Base-by-base conservation (phyloP, 2,113 vertebrate genomes). In the Uropsilus gracilis region DNA sequence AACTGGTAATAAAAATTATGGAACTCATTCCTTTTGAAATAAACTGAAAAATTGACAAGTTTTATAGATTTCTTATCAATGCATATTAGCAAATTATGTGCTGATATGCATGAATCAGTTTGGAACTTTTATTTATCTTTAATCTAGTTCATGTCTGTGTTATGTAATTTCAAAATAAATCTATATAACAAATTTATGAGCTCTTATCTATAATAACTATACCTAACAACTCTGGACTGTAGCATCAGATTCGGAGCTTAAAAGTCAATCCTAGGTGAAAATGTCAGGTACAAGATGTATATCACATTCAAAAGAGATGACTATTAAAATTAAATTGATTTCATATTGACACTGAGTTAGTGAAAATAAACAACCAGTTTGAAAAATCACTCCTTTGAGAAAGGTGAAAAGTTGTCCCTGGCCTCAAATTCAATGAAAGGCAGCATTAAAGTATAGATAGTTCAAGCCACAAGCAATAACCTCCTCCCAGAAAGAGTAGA, bases 1-100 rank as follows among this genome's bases (percentile, higher is more conserved):
- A n/a, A n/a, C n/a, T 80, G 32, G 50, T 13, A 89, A 69, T 68
- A 82, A 91, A 69, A 96, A 91, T 75, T 37, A 1, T 39, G 89
- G 11, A 77, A 59, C 50, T 61, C 24, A 86, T 7, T 78, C 6
- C 17, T 84, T 93, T 83, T 93, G 48, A 96, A 50, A 77, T 82
- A 69, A 89, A 64, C 17, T 37, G 12, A 46, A 73, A 95, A 86
- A 50, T 17, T 75, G 44, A 81, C 13, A 73, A 55, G 4, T 9
- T 34, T 86, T 9, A 64, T 34, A 73, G 48, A 66, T 39, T 69
- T 69, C 73, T 57, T 82, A 89, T 81, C 63, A 88, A 34, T 86
- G 17, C 0, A 8, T 42, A 69, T 82, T 90, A 89, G 64, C 5
- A 92, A 83, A 90, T 77, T 2, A 71, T 32, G 34, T 64, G 71